Evolutionary conservation across 2,113 vertebrate species (phyloP).

Genomic region (Solea solea): DNA sequence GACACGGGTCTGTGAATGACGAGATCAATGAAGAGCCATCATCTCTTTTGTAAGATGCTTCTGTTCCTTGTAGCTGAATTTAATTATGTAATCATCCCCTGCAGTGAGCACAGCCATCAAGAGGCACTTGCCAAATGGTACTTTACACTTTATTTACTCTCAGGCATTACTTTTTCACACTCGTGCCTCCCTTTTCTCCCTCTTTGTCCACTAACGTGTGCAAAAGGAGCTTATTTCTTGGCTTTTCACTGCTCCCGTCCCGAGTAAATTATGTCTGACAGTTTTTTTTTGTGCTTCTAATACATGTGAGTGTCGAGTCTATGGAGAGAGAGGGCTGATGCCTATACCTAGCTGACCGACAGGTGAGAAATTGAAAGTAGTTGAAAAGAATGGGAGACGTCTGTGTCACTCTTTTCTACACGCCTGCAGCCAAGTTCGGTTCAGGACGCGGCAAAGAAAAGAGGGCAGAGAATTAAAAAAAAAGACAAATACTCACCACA

Average conservation of each 20-base stretch:
- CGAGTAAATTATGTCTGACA: slow-evolving; percentile 86
- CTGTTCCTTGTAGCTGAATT: slow-evolving; percentile 37
- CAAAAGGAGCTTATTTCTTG: slow-evolving; percentile 70
- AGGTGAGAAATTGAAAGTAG: slow-evolving; percentile 40
- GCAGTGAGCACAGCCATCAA: slow-evolving; percentile 68
- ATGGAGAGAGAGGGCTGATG: slow-evolving; percentile 81
- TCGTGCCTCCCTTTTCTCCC: slow-evolving; percentile 56
- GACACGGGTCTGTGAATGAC: slow-evolving; percentile 1
- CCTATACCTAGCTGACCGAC: slow-evolving; percentile 84
- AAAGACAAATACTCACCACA: background rate
- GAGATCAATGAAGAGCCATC: slow-evolving; percentile 14
- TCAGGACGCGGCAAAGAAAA: slow-evolving; percentile 24
- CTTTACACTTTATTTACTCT: slow-evolving; percentile 82
- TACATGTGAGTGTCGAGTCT: slow-evolving; percentile 76
- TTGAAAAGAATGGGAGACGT: slow-evolving; percentile 35
- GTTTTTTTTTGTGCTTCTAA: slow-evolving; percentile 81
- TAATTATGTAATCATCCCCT: slow-evolving; percentile 60
- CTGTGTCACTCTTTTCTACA: slow-evolving; percentile 26
- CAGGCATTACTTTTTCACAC: slow-evolving; percentile 70
- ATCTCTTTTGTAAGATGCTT: slow-evolving; percentile 23
- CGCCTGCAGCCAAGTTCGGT: slow-evolving; percentile 28
- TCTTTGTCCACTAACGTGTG: slow-evolving; percentile 71
- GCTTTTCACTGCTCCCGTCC: slow-evolving; percentile 54
- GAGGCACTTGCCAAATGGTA: slow-evolving; percentile 65
- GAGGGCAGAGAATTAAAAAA: background rate